Evolutionary conservation across 2,797 vertebrate species (phyloP), one percentile per base, ranked within the genome.

Genomic region (Amazonetta brasiliensis): DNA sequence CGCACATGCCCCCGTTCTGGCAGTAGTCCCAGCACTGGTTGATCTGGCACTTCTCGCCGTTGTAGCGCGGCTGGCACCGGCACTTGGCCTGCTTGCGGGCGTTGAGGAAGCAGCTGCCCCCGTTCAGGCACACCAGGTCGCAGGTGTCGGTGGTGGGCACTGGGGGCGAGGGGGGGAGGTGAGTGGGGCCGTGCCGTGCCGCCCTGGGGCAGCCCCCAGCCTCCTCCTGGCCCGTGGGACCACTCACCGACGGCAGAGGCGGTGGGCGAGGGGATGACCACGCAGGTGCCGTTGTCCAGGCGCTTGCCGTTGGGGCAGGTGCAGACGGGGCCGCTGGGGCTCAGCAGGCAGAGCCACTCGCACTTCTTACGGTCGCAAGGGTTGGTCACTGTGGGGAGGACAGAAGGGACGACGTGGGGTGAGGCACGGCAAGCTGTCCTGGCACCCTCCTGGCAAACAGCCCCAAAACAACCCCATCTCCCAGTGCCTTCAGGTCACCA

Each of bases 281-380:
- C 98, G 46, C 99, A 99, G 20, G 99, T 99, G 97, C 99, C 98
- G 0, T 99, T 99, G 97, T 99, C 99, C 96, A 99, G 98, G 3
- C 98, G 98, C 67, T 98, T 99, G 64, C 99, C 99, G 0, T 99
- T 99, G 93, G 99, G 99, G 95, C 99, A 99, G 80, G 98, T 99
- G 94, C 99, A 99, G 77, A 99, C 99, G 0, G 99, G 99, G 22
- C 99, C 99, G 0, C 99, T 99, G 95, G 99, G 99, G 91, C 99
- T 99, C 41, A 99, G 98, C 96, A 99, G 98, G 96, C 99, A 99
- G 55, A 99, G 98, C 99, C 99, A 99, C 90, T 99, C 99, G 5
- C 99, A 99, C 87, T 99, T 99, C 98, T 99, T 99, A 79, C 99
- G 98, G 98, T 99, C 99, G 19, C 99, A 99, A 12, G 99, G 99